Conservation (phyloP, 1,140 invertebrate genomes). For the Anagrus nilaparvatae region DNA sequence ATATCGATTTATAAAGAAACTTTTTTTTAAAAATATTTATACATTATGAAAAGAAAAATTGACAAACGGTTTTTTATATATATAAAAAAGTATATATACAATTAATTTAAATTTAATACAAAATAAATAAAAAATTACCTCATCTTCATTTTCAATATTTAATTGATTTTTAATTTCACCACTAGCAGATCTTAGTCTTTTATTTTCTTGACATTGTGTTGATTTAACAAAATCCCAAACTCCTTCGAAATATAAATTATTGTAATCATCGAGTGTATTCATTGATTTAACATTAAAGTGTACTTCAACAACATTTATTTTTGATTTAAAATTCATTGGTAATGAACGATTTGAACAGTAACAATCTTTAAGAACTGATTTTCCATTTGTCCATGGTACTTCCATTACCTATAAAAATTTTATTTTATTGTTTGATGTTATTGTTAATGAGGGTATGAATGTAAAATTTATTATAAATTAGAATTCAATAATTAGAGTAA, state of each 20-base stretch:
- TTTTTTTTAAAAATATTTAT: no score
- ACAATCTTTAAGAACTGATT: constrained; percentile 56
- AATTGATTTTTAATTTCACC: constrained; percentile 59
- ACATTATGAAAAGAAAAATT: no score
- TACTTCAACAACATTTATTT: constrained; percentile 65
- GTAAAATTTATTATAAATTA: no score
- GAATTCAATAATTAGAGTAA: no score
- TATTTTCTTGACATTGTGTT: constrained; percentile 51
- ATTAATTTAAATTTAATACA: neutral
- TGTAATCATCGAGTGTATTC: constrained; percentile 73
- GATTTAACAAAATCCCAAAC: constrained; percentile 70
- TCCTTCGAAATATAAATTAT: constrained; percentile 73
- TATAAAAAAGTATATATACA: no score
- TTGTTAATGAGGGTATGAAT: no score
- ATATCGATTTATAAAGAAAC: no score
- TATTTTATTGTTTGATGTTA: no score
- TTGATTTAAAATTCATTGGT: constrained; percentile 68
- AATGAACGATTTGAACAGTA: constrained; percentile 54
- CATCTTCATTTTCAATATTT: constrained; percentile 48
- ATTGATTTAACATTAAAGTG: constrained; percentile 71
- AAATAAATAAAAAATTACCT: constrained; percentile 53
- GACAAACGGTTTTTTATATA: no score
- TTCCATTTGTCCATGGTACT: constrained; percentile 57
- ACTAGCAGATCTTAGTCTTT: constrained; percentile 60
- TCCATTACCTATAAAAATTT: constrained; percentile 63